Conservation (phyloP, 2,113 vertebrate species). For the Ciconia stormi region DNA sequence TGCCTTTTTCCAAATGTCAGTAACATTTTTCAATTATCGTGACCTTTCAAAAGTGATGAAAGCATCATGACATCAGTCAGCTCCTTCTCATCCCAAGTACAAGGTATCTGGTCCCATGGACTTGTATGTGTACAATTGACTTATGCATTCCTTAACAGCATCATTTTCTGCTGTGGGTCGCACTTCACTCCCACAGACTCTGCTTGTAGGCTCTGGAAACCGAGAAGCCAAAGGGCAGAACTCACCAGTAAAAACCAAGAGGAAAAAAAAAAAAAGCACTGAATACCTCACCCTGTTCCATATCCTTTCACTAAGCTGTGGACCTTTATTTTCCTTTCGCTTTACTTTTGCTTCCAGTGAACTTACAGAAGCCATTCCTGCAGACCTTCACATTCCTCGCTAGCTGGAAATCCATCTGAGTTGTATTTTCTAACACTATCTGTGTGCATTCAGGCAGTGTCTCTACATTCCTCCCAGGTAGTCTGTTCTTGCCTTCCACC, state of each 20-base stretch:
- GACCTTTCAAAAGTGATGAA: neutral
- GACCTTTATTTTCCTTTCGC: neutral
- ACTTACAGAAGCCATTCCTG: neutral
- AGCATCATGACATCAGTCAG: neutral
- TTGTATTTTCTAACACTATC: neutral
- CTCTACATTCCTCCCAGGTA: neutral
- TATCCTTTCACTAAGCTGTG: neutral
- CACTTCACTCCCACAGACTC: neutral
- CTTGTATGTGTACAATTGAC: neutral
- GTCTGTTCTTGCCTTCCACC: neutral
- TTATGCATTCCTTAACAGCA: neutral
- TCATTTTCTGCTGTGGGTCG: neutral
- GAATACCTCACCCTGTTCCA: neutral
- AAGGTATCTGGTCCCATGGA: neutral
- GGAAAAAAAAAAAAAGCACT: neutral
- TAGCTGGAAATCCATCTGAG: neutral
- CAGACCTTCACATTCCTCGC: neutral
- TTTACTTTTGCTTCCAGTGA: neutral
- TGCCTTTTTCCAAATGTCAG: neutral
- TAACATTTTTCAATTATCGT: neutral
- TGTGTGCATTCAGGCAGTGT: neutral
- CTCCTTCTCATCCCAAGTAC: neutral
- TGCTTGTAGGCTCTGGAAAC: neutral
- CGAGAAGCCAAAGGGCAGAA: neutral
- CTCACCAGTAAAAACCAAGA: neutral